Conservation (phyloP, 2,797 vertebrate species). For the Onychomys leucogaster region DNA sequence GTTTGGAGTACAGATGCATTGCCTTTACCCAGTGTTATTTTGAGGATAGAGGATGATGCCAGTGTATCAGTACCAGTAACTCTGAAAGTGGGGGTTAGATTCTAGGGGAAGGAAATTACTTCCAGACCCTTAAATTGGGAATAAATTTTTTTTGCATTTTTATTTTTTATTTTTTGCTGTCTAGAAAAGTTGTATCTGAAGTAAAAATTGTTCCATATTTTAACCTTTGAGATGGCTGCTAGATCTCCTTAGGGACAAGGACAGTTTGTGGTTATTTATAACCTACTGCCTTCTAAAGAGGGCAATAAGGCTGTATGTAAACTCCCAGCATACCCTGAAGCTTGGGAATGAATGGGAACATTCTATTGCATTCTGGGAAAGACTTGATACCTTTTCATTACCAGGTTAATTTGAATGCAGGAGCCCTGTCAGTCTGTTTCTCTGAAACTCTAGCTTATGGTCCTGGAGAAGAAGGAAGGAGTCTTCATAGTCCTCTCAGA, state of each 20-base stretch:
- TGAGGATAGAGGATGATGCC: not conserved
- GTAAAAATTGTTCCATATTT: slow-evolving; percentile 68
- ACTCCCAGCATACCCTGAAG: not conserved
- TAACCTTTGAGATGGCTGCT: slow-evolving; percentile 50
- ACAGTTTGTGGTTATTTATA: slow-evolving; percentile 75
- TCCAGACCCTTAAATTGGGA: slow-evolving; percentile 35
- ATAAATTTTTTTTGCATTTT: not conserved
- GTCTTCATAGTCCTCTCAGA: not conserved
- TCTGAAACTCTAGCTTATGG: slow-evolving; percentile 13
- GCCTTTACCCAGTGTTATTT: not conserved
- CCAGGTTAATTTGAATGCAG: slow-evolving; percentile 41
- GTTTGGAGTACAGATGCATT: not conserved
- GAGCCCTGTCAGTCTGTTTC: not conserved
- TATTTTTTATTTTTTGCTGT: slow-evolving; percentile 57
- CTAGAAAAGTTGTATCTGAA: slow-evolving; percentile 46
- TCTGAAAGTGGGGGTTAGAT: slow-evolving; percentile 9
- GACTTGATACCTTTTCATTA: not conserved
- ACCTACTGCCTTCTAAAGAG: not conserved
- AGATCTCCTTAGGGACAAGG: slow-evolving; percentile 67
- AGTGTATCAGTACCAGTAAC: slow-evolving; percentile 5
- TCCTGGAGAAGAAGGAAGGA: slow-evolving; percentile 12
- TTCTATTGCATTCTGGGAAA: not conserved
- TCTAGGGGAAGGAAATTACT: slow-evolving; percentile 39
- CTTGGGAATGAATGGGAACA: not conserved
- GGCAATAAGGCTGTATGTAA: slow-evolving; percentile 45